phyloP scores from a whole-genome alignment of 1,140 invertebrate species.

The Hylaeus volcanicus region DNA sequence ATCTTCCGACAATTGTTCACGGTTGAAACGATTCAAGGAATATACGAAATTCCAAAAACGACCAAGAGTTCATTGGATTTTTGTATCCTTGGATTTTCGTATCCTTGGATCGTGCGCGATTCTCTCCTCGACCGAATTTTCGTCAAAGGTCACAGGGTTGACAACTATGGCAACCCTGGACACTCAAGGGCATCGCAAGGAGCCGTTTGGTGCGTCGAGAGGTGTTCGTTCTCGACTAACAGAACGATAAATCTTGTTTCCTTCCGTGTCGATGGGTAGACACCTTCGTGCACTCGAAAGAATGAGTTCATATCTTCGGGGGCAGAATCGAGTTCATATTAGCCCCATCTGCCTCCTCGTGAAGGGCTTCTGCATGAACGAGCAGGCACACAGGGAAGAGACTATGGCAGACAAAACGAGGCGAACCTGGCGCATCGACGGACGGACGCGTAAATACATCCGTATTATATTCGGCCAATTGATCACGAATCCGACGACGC shows the following conservation, averaged over 20 bases:
- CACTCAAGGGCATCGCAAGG: no score
- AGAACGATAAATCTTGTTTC: slow-evolving; percentile 75
- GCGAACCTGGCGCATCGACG: slow-evolving; percentile 44
- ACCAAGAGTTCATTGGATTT: no score
- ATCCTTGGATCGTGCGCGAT: no score
- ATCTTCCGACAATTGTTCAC: not conserved
- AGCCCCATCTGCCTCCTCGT: slow-evolving; percentile 77
- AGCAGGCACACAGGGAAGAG: slow-evolving; percentile 58
- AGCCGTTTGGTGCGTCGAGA: no score
- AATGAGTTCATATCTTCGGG: slow-evolving; percentile 76
- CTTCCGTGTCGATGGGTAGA: slow-evolving; percentile 72
- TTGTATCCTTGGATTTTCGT: no score
- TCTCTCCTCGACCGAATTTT: no score
- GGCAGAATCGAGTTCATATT: slow-evolving; percentile 78
- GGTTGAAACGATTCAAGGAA: no score
- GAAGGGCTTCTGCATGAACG: slow-evolving; percentile 75
- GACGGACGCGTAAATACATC: slow-evolving; percentile 68
- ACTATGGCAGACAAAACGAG: slow-evolving; percentile 65
- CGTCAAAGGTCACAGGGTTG: no score
- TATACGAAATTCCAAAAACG: no score
- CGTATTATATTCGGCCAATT: slow-evolving; percentile 79
- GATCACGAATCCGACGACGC: slow-evolving; percentile 75
- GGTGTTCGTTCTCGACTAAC: no score
- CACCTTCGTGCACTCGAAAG: slow-evolving; percentile 60
- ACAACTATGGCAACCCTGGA: no score